Percentiles rank a stretch among this genome's conserved stretches.
phyloP scores from a whole-genome alignment of 2,888 invertebrate species.

The Epinotia demarniana region DNA sequence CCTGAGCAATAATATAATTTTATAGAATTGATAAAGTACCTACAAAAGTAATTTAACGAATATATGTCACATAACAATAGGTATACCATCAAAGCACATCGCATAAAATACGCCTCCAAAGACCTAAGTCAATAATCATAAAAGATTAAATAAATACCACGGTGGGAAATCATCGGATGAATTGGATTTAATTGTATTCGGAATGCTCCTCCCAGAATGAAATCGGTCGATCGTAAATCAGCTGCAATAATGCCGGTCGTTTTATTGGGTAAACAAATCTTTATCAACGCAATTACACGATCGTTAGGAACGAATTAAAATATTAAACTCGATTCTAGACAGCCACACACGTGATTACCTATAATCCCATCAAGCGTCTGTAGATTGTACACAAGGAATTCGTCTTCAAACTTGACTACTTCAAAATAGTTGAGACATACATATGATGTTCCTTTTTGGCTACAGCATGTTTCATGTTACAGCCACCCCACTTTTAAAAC shows the following conservation, averaged over 20 bases:
- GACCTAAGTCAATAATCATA: slow-evolving; percentile 42
- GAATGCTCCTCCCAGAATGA: slow-evolving; percentile 71
- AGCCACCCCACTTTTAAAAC: neutral
- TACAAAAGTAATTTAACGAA: neutral
- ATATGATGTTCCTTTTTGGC: no score
- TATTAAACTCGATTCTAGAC: slow-evolving; percentile 36
- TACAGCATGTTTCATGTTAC: no score
- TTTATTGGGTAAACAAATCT: slow-evolving; percentile 77
- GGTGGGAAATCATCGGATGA: slow-evolving; percentile 69
- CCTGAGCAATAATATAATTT: no score
- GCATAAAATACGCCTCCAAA: slow-evolving; percentile 28
- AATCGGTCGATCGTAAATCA: slow-evolving; percentile 75
- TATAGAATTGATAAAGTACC: no score
- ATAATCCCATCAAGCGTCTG: neutral
- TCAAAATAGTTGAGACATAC: no score
- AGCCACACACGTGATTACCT: slow-evolving; percentile 10
- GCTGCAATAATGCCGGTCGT: slow-evolving; percentile 71
- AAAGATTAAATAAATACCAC: slow-evolving; percentile 55
- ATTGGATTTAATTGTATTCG: slow-evolving; percentile 78
- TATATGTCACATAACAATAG: neutral
- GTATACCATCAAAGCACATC: slow-evolving; percentile 11
- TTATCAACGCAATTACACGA: slow-evolving; percentile 81
- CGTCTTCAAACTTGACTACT: no score
- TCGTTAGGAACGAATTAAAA: slow-evolving; percentile 72
- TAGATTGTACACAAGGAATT: neutral